Percentiles rank a stretch among this genome's conserved stretches.
These are phyloP conservation scores for Ageneiosus marmoratus DNA, from an alignment of 2,113 vertebrate genomes.

Conservation along the genomic window DNA sequence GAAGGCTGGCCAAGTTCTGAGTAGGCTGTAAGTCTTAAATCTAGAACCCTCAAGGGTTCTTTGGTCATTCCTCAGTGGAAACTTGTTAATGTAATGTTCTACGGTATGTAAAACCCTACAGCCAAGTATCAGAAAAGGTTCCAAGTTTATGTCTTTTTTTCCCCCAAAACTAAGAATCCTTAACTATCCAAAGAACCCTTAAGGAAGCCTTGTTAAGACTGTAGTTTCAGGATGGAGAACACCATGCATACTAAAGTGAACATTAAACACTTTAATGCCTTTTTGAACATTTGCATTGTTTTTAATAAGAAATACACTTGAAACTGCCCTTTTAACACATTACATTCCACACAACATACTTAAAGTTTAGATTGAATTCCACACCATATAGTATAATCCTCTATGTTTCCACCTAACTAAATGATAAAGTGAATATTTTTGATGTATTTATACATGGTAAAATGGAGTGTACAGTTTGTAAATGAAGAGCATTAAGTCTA, in stretches of 20 bases:
- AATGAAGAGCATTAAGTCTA: background rate
- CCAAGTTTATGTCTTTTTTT: background rate
- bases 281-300: background rate
- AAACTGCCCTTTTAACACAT: background rate
- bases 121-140: background rate
- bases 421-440: no score
- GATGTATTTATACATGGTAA: no score
- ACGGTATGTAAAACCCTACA: background rate
- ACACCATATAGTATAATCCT: background rate
- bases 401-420: no score
- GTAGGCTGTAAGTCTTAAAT: background rate
- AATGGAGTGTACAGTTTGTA: background rate
- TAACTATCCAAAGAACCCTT: background rate
- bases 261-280: background rate
- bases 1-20: background rate
- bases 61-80: background rate
- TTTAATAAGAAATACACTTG: no score
- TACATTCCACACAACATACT: background rate
- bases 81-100: conserved; percentile 3
- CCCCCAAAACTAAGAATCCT: background rate
- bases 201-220: background rate
- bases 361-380: no score
- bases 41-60: background rate
- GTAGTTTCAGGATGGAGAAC: background rate
- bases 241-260: background rate